Percentiles rank a stretch among this genome's conserved stretches.
Conservation (phyloP, 2,113 vertebrate species). For the Seriola rivoliana region DNA sequence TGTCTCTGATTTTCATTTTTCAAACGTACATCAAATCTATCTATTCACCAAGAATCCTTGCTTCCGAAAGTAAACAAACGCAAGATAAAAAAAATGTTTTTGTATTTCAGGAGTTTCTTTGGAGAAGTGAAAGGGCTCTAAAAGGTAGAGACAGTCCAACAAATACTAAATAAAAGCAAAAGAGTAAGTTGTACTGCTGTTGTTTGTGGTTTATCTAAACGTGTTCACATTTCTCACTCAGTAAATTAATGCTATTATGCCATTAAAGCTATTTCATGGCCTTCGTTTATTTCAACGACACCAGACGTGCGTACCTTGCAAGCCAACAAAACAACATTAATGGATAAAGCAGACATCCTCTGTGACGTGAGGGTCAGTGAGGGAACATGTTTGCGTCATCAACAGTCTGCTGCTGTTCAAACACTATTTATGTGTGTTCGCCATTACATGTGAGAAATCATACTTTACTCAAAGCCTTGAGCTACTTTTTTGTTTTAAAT, state of each 20-base stretch:
- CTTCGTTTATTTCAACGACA: conserved; percentile 29
- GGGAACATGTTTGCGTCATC: conserved; percentile 21
- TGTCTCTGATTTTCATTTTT: not conserved
- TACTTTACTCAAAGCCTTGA: conserved; percentile 35
- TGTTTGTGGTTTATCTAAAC: not conserved
- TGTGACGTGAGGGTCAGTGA: not conserved
- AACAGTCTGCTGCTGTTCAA: conserved; percentile 32
- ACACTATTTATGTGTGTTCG: conserved; percentile 28
- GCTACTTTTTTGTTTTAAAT: conserved; percentile 19
- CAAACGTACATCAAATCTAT: not conserved
- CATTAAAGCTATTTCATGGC: conserved; percentile 6
- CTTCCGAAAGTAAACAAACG: conserved; percentile 7
- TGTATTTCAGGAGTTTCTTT: not conserved
- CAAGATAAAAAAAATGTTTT: not conserved
- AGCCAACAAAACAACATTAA: conserved; percentile 47
- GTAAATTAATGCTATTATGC: conserved; percentile 10
- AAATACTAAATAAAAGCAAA: not conserved
- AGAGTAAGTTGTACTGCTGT: not conserved
- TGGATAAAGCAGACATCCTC: conserved; percentile 1
- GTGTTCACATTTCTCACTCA: conserved; percentile 13
- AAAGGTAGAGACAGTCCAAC: not conserved
- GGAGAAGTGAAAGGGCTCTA: not conserved
- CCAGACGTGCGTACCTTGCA: not conserved
- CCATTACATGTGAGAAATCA: conserved; percentile 35
- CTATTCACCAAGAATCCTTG: not conserved